These are phyloP conservation scores for Tenebrosternarchus preto DNA, from an alignment of 2,113 vertebrate genomes.

Conservation along the genomic window DNA sequence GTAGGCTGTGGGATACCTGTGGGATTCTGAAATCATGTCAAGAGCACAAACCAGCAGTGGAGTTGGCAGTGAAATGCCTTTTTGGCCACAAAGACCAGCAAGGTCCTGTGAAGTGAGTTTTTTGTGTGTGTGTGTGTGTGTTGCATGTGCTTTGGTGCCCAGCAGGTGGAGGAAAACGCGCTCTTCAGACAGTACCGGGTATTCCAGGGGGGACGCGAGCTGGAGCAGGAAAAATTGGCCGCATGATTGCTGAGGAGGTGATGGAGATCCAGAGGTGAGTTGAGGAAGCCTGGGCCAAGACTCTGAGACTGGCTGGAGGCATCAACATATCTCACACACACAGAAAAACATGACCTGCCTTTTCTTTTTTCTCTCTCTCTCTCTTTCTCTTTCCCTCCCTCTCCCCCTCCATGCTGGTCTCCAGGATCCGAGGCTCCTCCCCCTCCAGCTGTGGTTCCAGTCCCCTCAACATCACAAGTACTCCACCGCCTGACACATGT, in stretches of 20 bases:
- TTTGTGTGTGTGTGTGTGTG: background rate
- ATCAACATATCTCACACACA: too few relatives aligned
- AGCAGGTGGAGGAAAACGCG: slow-evolving; percentile 86
- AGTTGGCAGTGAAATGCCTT: background rate
- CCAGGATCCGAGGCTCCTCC: slow-evolving; percentile 94
- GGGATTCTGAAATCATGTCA: background rate
- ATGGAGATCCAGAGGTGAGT: slow-evolving; percentile 98
- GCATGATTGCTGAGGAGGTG: slow-evolving; percentile 98
- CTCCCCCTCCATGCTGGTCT: background rate
- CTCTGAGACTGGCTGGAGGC: too few relatives aligned
- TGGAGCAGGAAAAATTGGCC: slow-evolving; percentile 96
- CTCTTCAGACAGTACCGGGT: slow-evolving; percentile 90
- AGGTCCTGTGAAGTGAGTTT: background rate
- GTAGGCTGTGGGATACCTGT: background rate
- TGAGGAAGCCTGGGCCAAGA: background rate
- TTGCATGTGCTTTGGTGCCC: slow-evolving; percentile 4
- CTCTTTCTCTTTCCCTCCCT: background rate
- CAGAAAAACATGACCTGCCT: too few relatives aligned
- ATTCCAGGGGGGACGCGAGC: slow-evolving; percentile 95
- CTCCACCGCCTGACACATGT: slow-evolving; percentile 90
- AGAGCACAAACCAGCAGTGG: background rate
- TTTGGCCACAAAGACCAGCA: background rate
- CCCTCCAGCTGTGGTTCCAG: slow-evolving; percentile 97
- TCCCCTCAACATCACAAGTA: slow-evolving; percentile 95
- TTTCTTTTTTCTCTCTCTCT: background rate